Percentiles rank a stretch among this genome's conserved stretches.
Conservation (phyloP, 2,113 vertebrate species). For the Apodemus sylvaticus region DNA sequence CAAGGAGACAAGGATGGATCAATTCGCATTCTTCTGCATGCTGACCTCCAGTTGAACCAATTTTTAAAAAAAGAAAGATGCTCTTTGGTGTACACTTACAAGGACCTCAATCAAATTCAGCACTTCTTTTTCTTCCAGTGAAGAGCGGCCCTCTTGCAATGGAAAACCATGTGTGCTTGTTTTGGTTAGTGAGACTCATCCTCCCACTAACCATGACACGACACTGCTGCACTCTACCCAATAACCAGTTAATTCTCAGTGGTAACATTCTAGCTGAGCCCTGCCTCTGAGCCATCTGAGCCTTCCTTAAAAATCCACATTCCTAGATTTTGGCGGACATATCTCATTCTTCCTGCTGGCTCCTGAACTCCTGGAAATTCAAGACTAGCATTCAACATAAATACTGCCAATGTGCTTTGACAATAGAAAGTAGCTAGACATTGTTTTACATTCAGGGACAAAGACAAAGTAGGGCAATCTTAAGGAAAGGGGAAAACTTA, state of each 20-base stretch:
- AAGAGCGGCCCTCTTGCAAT: neutral
- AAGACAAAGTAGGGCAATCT: neutral
- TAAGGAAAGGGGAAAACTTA: neutral
- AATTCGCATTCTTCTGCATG: too few relatives aligned
- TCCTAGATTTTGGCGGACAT: neutral
- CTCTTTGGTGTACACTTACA: neutral
- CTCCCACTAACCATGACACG: neutral
- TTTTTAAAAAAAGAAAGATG: too few relatives aligned
- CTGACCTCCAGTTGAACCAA: too few relatives aligned
- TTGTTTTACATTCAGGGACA: neutral
- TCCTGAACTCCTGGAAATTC: neutral
- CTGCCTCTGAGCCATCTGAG: too few relatives aligned
- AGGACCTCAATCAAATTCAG: neutral
- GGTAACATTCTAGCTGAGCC: neutral
- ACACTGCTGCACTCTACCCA: neutral
- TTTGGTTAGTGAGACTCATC: neutral
- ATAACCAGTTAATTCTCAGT: neutral
- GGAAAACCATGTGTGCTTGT: neutral
- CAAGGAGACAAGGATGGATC: too few relatives aligned
- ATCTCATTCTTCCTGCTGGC: neutral
- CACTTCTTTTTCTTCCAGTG: neutral
- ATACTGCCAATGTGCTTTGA: neutral
- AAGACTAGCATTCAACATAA: neutral
- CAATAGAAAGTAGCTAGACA: neutral
- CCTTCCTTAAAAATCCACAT: neutral